A percentile compares a stretch with the other conserved stretches of the same genome.
These are phyloP conservation scores for Lomographa bimaculata DNA, from an alignment of 2,888 invertebrate species.

Conservation along the genomic window DNA sequence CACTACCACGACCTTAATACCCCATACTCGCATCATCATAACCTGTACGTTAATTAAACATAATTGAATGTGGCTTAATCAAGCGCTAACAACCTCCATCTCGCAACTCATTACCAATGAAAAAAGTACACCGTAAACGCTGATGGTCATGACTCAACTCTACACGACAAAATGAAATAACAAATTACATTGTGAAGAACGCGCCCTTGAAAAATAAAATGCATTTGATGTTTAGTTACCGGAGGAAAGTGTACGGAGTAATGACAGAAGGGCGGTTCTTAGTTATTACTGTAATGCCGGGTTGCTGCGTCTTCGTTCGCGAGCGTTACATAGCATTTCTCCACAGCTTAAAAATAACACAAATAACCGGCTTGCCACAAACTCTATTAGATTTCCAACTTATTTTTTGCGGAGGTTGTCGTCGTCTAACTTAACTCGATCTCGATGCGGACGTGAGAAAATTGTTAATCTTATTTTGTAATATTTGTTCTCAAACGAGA, in stretches of 20 bases:
- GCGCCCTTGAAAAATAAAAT: conserved; percentile 57
- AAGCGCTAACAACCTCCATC: conserved; percentile 36
- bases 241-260: conserved; percentile 73
- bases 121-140: conserved; percentile 18
- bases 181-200: conserved; percentile 56
- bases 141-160: conserved; percentile 27
- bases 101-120: conserved; percentile 32
- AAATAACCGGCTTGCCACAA: conserved; percentile 78
- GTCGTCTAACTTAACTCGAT: conserved; percentile 76
- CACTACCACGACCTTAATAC: conserved; percentile 33
- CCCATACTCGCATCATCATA: conserved; percentile 40
- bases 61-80: conserved; percentile 43
- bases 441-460: conserved; percentile 77
- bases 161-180: conserved; percentile 24
- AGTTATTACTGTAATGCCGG: conserved; percentile 79
- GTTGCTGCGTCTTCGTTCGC: conserved; percentile 73
- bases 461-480: conserved; percentile 72
- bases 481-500: conserved; percentile 56
- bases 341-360: conserved; percentile 73
- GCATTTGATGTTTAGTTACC: conserved; percentile 60
- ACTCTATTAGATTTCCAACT: conserved; percentile 80
- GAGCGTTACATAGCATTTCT: conserved; percentile 76
- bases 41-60: conserved; percentile 44
- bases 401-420: conserved; percentile 77
- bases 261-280: conserved; percentile 76